phyloP scores from a whole-genome alignment of 2,113 vertebrate species.

The Columba livia region DNA sequence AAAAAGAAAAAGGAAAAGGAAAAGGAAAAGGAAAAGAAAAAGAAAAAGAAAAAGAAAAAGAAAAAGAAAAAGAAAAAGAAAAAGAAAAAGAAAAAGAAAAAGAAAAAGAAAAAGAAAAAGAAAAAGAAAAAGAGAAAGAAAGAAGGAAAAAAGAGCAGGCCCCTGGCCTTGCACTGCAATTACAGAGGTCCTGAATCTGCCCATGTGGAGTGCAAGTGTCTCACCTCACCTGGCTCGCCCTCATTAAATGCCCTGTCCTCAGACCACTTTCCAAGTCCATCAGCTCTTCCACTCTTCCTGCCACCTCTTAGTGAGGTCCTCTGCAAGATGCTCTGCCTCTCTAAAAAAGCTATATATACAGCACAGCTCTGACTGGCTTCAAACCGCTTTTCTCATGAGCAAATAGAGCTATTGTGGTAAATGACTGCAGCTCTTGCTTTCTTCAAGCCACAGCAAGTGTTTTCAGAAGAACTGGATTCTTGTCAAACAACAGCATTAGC shows the following conservation, averaged over 20 bases:
- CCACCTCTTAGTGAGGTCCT: not conserved
- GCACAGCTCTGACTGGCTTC: not conserved
- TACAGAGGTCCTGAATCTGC: not conserved
- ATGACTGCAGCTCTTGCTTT: not conserved
- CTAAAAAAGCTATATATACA: not conserved
- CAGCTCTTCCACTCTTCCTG: not conserved
- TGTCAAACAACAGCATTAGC: not conserved
- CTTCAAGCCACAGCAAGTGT: not conserved
- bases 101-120: too few relatives aligned
- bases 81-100: too few relatives aligned
- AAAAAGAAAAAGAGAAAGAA: too few relatives aligned
- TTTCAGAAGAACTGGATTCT: not conserved
- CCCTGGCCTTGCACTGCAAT: not conserved
- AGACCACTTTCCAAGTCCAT: not conserved
- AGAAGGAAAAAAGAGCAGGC: not conserved
- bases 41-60: too few relatives aligned
- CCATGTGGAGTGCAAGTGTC: not conserved
- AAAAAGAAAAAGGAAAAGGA: too few relatives aligned
- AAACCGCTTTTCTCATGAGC: rapidly evolving
- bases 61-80: too few relatives aligned
- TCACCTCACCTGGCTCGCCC: not conserved
- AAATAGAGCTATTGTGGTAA: not conserved
- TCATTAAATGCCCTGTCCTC: not conserved
- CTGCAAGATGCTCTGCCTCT: not conserved
- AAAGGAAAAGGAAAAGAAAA: too few relatives aligned